Evolutionary conservation across 2,888 invertebrate species (phyloP).

Genomic region (Conus canariensis): DNA sequence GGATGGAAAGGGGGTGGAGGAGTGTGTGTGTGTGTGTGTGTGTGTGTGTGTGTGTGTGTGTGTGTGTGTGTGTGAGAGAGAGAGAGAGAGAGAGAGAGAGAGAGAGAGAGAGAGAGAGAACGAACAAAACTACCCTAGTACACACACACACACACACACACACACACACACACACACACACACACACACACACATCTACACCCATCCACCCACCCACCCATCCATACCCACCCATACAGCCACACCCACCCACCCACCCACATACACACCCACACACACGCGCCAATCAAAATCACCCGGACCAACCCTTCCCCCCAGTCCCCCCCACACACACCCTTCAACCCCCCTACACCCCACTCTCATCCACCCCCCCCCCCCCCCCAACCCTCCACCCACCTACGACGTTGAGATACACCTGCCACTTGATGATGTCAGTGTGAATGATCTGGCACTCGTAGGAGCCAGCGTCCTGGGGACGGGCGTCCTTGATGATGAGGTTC

Average conservation of each 20-base stretch:
- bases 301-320: too few relatives aligned
- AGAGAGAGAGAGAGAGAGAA: constrained; percentile 18
- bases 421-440: constrained; percentile 50
- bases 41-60: too few relatives aligned
- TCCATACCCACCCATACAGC: too few relatives aligned
- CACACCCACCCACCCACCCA: constrained; percentile 27
- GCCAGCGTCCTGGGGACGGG: constrained; percentile 49
- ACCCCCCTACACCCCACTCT: too few relatives aligned
- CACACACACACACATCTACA: background rate
- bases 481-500: constrained; percentile 53
- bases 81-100: constrained; percentile 15
- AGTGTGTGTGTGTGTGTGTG: too few relatives aligned
- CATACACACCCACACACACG: background rate
- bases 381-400: constrained; percentile 36
- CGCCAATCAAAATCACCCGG: too few relatives aligned
- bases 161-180: constrained; percentile 31
- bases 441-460: constrained; percentile 55
- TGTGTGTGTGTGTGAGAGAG: background rate
- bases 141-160: constrained; percentile 23
- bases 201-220: background rate
- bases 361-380: too few relatives aligned
- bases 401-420: constrained; percentile 49
- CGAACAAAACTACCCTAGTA: background rate
- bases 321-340: constrained; percentile 17
- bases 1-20: background rate